These are phyloP conservation scores for Drosophila anomalipes DNA, from an alignment of 2,888 invertebrate genomes.

Conservation along the genomic window DNA sequence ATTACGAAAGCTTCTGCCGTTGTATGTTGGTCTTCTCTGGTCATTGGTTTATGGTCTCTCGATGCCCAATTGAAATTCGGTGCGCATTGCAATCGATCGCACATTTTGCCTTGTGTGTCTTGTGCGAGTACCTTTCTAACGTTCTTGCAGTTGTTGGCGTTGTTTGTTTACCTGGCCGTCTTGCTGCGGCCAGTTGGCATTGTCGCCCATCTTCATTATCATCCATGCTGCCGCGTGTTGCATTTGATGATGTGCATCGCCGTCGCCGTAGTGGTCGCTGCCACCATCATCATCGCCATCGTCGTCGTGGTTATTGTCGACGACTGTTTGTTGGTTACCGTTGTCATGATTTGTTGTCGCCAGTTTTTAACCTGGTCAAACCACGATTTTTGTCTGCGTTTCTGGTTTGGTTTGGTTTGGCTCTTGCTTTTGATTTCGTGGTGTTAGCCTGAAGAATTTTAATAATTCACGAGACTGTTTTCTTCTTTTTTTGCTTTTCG, in stretches of 20 bases:
- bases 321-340: constrained; percentile 67
- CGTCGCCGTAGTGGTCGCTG: constrained; percentile 39
- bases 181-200: constrained; percentile 55
- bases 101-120: constrained; percentile 71
- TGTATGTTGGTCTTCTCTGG: constrained; percentile 14
- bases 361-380: constrained; percentile 57
- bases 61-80: constrained; percentile 75
- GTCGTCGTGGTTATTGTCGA: constrained; percentile 41
- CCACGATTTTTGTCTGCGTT: constrained; percentile 60
- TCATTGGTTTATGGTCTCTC: constrained; percentile 27
- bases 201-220: constrained; percentile 80
- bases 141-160: constrained; percentile 40
- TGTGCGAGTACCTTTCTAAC: constrained; percentile 73
- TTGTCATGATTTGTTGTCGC: constrained; percentile 76
- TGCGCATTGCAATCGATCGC: constrained; percentile 79
- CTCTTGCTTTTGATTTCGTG: constrained; percentile 58
- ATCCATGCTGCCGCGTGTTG: constrained; percentile 62
- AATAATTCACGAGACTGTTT: constrained; percentile 48
- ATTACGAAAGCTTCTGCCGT: constrained; percentile 45
- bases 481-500: constrained; percentile 5
- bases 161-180: constrained; percentile 30
- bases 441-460: constrained; percentile 60
- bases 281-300: constrained; percentile 28
- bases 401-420: constrained; percentile 28
- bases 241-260: constrained; percentile 66